Base-by-base conservation (phyloP, 2,113 vertebrate genomes). In the Neolamprologus toae region DNA sequence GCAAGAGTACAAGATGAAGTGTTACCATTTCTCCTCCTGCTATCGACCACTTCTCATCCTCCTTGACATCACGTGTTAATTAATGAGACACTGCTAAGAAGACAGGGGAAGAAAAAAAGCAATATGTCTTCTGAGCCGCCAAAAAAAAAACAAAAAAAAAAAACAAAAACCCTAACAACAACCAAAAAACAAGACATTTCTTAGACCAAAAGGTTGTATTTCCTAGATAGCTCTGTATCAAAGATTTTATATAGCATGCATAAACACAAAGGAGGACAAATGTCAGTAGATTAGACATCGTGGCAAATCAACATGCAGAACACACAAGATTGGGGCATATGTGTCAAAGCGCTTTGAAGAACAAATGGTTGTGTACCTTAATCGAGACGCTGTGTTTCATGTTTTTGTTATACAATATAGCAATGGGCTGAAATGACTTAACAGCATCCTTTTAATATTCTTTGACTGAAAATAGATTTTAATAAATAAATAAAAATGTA, bases 11-110 rank as follows among this genome's bases (percentile, higher is more conserved):
- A 80, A 87, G 88, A 81, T 47, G 81, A 45, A 85, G 37, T 80
- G 51, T 85, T 42, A 31, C 51, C 54, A 83, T 23, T 68, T 68
- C 35, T 68, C 35, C 63, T 68, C n/a, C 63, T 68, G 11, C 35
- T 68, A 68, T 21, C 12, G 61, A 93, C 42, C 82, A 91, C 71
- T 82, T 84, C 84, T 79, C 42, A 78, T 78, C 76, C 82, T 83
- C 78, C 82, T 83, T 82, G 82, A 86, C 87, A 87, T 55, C 89
- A 89, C 93, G 81, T 94, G 94, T 95, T 96, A 96, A 95, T 86
- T 96, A 95, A 95, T 86, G 76, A 94, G 23, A 90, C 28, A 21
- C 94, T 89, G 42, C 91, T 90, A 83, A 93, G 92, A 93, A 49
- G 23, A 49, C 45, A 76, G 71, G 19, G 23, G 42, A 31, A 78